Evolutionary conservation across 1,140 invertebrate genomes (phyloP), one percentile per base, ranked within the genome.

Genomic region (Palaemon carinicauda): DNA sequence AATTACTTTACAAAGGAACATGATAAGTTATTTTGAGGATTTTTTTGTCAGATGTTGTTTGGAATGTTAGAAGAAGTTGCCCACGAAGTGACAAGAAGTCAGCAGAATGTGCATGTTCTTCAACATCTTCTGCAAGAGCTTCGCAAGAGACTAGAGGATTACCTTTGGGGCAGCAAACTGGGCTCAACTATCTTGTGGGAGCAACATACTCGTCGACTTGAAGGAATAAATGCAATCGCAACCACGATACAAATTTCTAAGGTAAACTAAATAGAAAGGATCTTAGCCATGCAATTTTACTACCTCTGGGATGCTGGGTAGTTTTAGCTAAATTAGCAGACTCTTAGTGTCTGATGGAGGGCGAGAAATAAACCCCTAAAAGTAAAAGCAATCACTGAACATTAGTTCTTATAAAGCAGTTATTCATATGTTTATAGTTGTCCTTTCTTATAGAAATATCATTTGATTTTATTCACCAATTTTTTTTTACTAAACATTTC

Each of bases 31-130:
- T 19, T 3, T 31, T 2, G 19, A 29, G 1, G 56, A 60, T n/a
- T 7, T 60, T 60, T 27, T 69, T 10, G 17, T 7, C 84, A 86
- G 84, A 86, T 86, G 84, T 29, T 86, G 27, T 86, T 99, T 89
- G 95, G 95, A 90, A 97, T 99, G 94, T 92, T 99, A 78, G 97
- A 99, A 92, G 96, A 98, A 91, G 96, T 99, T 78, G 96, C 97
- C 53, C 94, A 95, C 90, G 7, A 91, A 96, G 96, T 96, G 54
- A 94, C 96, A 77, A 94, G 94, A 89, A 97, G 96, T 88, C 95
- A 98, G 91, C 96, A 97, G 91, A 97, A 98, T 92, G 94, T 96
- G 31, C 95, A 96, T 91, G 94, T 95, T 83, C 92, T 98, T 53
- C 94, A 96, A 3, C 94, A 94, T 87, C 92, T 98, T 33, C 93